Base-by-base conservation (phyloP, 2,888 invertebrate genomes). In the Harpalus rubripes region DNA sequence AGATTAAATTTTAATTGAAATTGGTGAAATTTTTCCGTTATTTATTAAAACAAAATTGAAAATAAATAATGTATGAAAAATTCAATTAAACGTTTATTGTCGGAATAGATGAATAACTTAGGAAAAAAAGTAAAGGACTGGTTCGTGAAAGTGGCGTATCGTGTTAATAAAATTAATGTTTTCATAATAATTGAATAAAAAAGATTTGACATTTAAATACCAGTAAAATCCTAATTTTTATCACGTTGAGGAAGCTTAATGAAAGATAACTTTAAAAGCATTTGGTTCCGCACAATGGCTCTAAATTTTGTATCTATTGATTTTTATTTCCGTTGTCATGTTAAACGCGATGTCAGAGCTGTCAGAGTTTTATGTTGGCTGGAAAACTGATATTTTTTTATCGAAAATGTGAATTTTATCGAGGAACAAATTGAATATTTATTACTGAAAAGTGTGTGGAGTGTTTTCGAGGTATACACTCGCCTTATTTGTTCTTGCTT, bases 371-470 rank as follows among this genome's bases (percentile, higher is more conserved):
- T 74, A n/a, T 18, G 8, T 6, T 41, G 12, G 7, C 22, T 41
- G 72, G 72, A 74, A 68, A 74, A 74, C 72, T 44, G 72, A 74
- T 74, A 74, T 74, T 74, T 74, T 74, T 74, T 74, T 22, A 74
- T 44, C 18, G 72, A 68, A 68, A 68, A 68, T 39, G 16, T 15
- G 68, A 41, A 15, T 68, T 68, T 68, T 68, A 68, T 59, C 68
- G 41, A 7, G n/a, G 16, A 74, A 74, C 44, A 74, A 74, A 74
- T 74, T 74, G 44, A 44, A 74, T 74, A 74, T 74, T 74, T 74
- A 74, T 74, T 44, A 44, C 44, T 74, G 18, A 16, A 16, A 44
- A 39, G 68, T 68, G 39, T 15, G 72, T 18, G 26, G 26, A 63
- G 68, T 68, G n/a, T 39, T 68, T 15, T n/a, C 63, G 26, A 26